Base-by-base conservation (phyloP, 2,888 invertebrate species). In the Xestia xanthographa region DNA sequence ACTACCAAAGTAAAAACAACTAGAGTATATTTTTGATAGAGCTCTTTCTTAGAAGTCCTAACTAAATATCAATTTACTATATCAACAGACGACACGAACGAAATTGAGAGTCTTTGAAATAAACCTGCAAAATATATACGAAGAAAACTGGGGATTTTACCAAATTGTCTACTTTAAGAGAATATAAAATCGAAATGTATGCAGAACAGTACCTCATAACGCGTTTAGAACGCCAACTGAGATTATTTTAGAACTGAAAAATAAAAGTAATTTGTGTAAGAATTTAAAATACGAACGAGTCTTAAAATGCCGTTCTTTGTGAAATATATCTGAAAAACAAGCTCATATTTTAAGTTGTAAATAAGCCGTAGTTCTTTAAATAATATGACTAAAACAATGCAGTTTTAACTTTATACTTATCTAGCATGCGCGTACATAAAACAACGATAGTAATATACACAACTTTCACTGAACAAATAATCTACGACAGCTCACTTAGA, bases 1-100 rank as follows among this genome's bases (percentile, higher is more conserved):
- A 43, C 58, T 65, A 67, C 67, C 41, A 60, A 60, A 73, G 58
- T 66, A 62, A 77, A 83, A 81, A 81, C 62, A 81, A 81, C 53
- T 82, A 69, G 66, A 56, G 63, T 66, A 53, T 67, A 73, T 83
- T 73, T 82, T 77, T 70, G 76, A 69, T 56, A 66, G 60, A 77
- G 86, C 66, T 73, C 48, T 58, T 72, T 75, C 79, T 71, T 68
- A 79, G 74, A 68, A 76, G 76, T 75, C 88, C 86, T 86, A 86
- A 78, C 74, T 78, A 87, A 86, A 86, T 81, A 87, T 84, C 79
- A 83, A 87, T 86, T 87, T 87, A 76, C 81, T 86, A 72, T 76
- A 77, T 66, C 75, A 87, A 86, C 86, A 86, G 66, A 62, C 56
- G 60, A 60, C 48, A 69, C 63, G 71, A 62, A 72, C 65, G 56